phyloP scores from a whole-genome alignment of 2,797 vertebrate species.

The Tapirus indicus region DNA sequence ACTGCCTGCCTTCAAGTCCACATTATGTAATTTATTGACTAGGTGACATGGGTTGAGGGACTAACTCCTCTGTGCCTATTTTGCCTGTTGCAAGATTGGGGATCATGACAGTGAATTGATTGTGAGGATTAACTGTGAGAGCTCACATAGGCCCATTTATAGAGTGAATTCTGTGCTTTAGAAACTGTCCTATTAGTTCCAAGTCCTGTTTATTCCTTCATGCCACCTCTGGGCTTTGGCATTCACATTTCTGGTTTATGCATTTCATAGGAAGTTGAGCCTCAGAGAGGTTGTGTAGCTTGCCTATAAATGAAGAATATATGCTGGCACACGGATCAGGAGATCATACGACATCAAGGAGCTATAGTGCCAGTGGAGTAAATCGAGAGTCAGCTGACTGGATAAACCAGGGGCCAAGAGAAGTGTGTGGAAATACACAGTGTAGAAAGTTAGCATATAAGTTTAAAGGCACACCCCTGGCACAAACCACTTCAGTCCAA shows the following conservation, averaged over 20 bases:
- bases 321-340: not conserved
- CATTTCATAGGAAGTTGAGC: not conserved
- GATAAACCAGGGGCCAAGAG: not conserved
- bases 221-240: not conserved
- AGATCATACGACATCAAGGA: not conserved
- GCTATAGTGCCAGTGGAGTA: accelerated
- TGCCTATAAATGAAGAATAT: not conserved
- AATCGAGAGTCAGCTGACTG: not conserved
- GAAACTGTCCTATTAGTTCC: not conserved
- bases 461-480: not conserved
- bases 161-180: not conserved
- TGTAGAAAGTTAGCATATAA: not conserved
- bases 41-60: not conserved
- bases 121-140: not conserved
- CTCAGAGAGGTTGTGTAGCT: not conserved
- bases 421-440: not conserved
- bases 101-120: not conserved
- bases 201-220: not conserved
- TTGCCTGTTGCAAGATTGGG: not conserved
- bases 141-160: not conserved
- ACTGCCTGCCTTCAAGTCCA: not conserved
- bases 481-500: not conserved
- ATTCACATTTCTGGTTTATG: not conserved
- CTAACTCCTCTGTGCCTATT: not conserved
- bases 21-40: not conserved